Percentiles rank a stretch among this genome's conserved stretches.
Conservation (phyloP, 2,797 vertebrate genomes). For the Diceros bicornis region DNA sequence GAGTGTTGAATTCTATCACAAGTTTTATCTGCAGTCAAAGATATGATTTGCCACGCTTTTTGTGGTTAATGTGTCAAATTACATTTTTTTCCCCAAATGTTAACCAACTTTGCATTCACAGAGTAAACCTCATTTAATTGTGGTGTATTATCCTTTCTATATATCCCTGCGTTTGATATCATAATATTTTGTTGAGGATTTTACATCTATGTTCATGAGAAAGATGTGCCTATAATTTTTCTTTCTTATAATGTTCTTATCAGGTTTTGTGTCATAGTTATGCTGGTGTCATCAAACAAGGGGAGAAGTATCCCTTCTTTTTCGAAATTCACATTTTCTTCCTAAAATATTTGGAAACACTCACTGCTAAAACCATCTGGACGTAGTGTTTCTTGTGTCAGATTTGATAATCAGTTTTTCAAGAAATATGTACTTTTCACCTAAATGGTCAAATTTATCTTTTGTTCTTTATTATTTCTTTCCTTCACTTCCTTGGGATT, state of each 20-base stretch:
- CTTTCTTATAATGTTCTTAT: not conserved
- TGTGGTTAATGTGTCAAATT: not conserved
- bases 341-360: not conserved
- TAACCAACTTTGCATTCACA: not conserved
- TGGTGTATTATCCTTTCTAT: not conserved
- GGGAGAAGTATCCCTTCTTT: not conserved
- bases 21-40: not conserved
- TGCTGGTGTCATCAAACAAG: not conserved
- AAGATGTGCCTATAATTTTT: not conserved
- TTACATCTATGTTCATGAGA: not conserved
- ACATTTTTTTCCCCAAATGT: not conserved
- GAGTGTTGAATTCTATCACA: not conserved
- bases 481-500: not conserved
- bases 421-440: not conserved
- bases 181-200: not conserved
- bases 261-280: not conserved
- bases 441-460: not conserved
- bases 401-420: not conserved
- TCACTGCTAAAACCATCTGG: not conserved
- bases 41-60: not conserved
- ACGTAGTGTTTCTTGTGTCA: not conserved
- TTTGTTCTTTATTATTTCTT: not conserved
- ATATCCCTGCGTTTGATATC: not conserved
- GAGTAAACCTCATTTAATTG: not conserved
- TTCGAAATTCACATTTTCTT: not conserved